These are phyloP conservation scores for Iselma pallidipennis DNA, from an alignment of 2,888 invertebrate species.

Conservation along the genomic window DNA sequence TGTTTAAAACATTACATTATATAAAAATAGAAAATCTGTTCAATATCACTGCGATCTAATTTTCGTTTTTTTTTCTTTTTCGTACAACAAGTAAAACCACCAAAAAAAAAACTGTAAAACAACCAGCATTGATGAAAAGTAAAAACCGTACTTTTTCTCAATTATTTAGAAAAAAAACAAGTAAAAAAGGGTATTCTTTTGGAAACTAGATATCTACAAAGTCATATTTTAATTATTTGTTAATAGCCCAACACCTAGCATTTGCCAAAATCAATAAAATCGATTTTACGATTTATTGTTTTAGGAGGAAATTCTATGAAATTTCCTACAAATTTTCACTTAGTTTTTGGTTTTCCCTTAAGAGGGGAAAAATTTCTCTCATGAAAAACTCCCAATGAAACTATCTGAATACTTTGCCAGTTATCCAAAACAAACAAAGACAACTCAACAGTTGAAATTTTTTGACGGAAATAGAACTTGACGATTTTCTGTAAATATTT, in stretches of 20 bases:
- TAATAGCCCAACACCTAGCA: not conserved
- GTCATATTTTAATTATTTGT: not conserved
- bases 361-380: conserved; percentile 1
- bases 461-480: not conserved
- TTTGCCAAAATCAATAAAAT: conserved; percentile 2
- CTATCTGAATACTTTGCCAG: conserved; percentile 1
- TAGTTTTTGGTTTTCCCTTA: too few species aligned
- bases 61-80: conserved; percentile 9
- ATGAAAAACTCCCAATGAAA: conserved; percentile 7
- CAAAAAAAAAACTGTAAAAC: not conserved
- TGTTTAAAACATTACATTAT: conserved; percentile 2
- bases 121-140: not conserved
- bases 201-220: not conserved
- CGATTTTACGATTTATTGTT: conserved; percentile 4
- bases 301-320: not conserved
- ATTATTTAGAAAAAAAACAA: too few species aligned
- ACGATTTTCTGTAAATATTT: not conserved
- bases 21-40: conserved; percentile 24
- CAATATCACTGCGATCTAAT: conserved; percentile 28
- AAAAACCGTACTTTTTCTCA: too few species aligned
- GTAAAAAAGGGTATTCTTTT: too few species aligned
- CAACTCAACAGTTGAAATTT: conserved; percentile 2
- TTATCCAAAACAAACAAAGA: conserved; percentile 12
- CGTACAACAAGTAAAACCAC: not conserved
- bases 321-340: not conserved